These are phyloP conservation scores for Alentia gelatinosa DNA, from an alignment of 2,888 invertebrate genomes.

Conservation along the genomic window DNA sequence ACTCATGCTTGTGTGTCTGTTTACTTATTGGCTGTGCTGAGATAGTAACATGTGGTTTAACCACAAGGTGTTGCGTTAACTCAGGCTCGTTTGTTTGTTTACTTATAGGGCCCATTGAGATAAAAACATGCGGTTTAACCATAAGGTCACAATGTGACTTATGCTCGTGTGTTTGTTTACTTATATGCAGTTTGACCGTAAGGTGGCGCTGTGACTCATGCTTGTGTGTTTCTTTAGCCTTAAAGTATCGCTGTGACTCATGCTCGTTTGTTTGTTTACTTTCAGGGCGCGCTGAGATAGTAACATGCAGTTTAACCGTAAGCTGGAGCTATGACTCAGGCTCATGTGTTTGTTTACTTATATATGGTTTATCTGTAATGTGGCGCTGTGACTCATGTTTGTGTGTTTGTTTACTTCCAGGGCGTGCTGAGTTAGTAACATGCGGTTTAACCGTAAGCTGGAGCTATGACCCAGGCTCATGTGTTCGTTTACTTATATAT, in stretches of 20 bases:
- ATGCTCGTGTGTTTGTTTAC: not conserved
- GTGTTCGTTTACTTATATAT: not conserved
- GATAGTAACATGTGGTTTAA: conserved; percentile 51
- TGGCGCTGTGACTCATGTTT: not conserved
- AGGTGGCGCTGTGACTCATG: not conserved
- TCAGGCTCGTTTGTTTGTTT: not conserved
- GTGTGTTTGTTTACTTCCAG: not conserved
- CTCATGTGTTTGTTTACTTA: not conserved
- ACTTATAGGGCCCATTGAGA: not conserved
- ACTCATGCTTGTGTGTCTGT: not conserved
- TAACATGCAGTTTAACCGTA: not conserved
- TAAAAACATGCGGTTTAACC: not conserved
- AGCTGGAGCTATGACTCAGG: not conserved
- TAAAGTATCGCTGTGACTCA: too few species aligned
- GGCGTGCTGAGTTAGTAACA: not conserved
- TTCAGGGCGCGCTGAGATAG: not conserved
- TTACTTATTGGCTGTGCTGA: conserved; percentile 13
- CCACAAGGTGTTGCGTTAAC: conserved; percentile 6
- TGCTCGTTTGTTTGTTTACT: not conserved
- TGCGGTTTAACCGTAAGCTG: not conserved
- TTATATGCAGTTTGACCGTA: not conserved
- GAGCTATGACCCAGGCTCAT: not conserved
- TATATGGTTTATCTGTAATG: not conserved
- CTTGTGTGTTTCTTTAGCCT: not conserved
- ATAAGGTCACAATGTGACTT: not conserved